Conservation (phyloP, 1,140 invertebrate species). For the Chironomus tepperi region DNA sequence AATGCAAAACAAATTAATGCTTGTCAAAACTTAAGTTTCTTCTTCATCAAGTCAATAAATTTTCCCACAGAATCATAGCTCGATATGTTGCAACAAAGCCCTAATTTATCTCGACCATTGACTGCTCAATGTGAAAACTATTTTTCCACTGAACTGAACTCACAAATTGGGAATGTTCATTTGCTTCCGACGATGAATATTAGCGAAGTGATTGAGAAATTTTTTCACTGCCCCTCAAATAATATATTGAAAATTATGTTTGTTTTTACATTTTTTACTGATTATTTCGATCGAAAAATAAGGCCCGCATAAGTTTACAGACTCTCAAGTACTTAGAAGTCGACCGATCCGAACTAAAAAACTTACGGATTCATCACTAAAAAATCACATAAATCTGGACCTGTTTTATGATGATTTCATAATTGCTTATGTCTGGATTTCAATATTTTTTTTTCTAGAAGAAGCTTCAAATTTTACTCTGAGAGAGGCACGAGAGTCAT, state of each 20-base stretch:
- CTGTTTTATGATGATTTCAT: not conserved
- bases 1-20: too few relatives aligned
- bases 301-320: not conserved
- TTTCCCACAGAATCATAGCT: too few relatives aligned
- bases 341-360: not conserved
- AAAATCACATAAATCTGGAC: too few relatives aligned
- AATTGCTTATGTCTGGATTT: conserved; percentile 17
- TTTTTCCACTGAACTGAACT: not conserved
- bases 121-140: too few relatives aligned
- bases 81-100: too few relatives aligned
- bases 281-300: not conserved
- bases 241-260: not conserved
- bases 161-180: not conserved
- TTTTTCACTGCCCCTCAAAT: not conserved
- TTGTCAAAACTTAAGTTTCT: too few relatives aligned
- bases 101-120: too few relatives aligned
- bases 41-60: too few relatives aligned
- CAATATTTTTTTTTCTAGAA: not conserved
- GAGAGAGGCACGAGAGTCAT: not conserved
- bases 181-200: conserved; percentile 8
- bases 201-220: not conserved
- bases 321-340: not conserved
- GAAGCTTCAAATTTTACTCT: not conserved
- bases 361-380: not conserved
- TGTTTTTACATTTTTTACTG: not conserved